Percentiles rank a stretch among this genome's conserved stretches.
Conservation (phyloP, 1,140 invertebrate genomes). For the Arion vulgaris region DNA sequence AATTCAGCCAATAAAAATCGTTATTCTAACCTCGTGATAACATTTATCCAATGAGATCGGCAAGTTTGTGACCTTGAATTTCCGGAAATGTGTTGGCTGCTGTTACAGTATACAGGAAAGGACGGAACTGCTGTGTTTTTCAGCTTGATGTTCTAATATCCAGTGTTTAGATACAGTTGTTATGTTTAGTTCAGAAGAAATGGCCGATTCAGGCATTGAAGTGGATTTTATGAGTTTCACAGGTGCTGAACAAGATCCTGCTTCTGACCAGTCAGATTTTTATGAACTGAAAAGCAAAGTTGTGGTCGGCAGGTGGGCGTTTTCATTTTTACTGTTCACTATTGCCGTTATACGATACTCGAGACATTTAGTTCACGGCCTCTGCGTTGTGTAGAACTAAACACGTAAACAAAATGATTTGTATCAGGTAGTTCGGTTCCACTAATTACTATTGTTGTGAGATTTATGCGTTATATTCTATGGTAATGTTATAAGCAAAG, state of each 20-base stretch:
- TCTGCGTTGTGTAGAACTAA: too few species aligned
- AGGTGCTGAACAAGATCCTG: constrained; percentile 29
- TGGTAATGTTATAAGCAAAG: too few species aligned
- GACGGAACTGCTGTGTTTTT: too few species aligned
- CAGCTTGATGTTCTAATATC: too few species aligned
- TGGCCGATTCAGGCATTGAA: constrained; percentile 40
- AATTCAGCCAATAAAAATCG: not conserved
- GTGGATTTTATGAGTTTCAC: constrained; percentile 24
- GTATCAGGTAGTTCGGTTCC: not conserved
- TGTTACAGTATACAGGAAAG: too few species aligned
- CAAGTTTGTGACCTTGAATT: not conserved
- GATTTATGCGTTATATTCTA: too few species aligned
- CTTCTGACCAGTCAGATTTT: constrained; percentile 15
- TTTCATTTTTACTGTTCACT: too few species aligned
- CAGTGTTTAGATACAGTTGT: not conserved
- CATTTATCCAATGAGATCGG: constrained; percentile 3
- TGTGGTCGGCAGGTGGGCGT: constrained; percentile 39
- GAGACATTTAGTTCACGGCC: too few species aligned
- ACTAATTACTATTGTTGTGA: too few species aligned
- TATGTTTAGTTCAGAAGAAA: constrained; percentile 30
- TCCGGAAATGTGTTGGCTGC: constrained; percentile 9
- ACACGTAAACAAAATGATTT: not conserved
- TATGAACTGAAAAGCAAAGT: constrained; percentile 41
- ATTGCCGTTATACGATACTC: too few species aligned
- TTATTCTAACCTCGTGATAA: not conserved